A percentile compares a stretch with the other conserved stretches of the same genome.
phyloP scores from a whole-genome alignment of 2,113 vertebrate species.

The Bubo blakistoni region DNA sequence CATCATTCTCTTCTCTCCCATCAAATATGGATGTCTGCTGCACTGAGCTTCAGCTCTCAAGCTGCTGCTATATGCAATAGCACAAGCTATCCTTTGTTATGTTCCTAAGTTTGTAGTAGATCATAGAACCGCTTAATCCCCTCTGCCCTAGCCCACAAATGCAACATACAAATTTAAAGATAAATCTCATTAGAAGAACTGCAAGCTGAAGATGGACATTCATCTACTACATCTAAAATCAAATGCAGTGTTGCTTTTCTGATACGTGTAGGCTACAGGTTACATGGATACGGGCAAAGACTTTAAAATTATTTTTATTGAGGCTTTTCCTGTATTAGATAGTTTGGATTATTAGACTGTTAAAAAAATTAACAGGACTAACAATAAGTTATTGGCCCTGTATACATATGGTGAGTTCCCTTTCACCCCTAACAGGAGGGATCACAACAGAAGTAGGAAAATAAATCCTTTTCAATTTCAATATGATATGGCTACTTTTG shows the following conservation, averaged over 20 bases:
- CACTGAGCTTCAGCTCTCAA: background rate
- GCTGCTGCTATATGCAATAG: background rate
- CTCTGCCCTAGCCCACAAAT: background rate
- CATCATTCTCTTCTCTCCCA: background rate
- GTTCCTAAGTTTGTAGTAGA: background rate
- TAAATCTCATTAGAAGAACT: background rate
- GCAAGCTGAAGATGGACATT: background rate
- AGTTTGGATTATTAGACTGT: too few relatives aligned
- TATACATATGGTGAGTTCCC: background rate
- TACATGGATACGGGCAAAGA: background rate
- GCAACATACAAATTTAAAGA: background rate
- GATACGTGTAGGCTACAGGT: background rate
- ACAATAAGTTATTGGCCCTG: background rate
- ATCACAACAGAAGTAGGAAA: background rate
- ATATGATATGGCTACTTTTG: background rate
- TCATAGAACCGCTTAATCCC: background rate
- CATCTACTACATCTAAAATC: background rate
- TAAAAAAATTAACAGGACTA: background rate
- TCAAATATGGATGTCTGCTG: background rate
- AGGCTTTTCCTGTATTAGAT: background rate
- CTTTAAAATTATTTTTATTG: background rate
- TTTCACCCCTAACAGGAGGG: background rate
- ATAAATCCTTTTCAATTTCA: background rate
- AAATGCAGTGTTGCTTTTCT: background rate
- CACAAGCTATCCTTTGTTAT: background rate